Base-by-base conservation (phyloP, 1,140 invertebrate genomes). In the Cotesia glomerata region DNA sequence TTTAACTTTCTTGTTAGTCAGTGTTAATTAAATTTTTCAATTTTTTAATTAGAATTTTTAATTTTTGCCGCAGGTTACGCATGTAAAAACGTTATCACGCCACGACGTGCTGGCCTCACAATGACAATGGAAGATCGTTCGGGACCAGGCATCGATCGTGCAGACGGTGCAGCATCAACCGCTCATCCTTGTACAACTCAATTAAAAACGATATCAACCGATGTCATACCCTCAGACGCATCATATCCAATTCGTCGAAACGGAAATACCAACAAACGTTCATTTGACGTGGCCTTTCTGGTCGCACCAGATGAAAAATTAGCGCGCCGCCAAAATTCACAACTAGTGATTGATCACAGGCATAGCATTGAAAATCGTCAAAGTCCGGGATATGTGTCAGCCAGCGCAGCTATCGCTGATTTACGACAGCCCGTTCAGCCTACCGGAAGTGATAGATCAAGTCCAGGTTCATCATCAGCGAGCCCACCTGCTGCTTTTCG, bases 201-300 rank as follows among this genome's bases (percentile, higher is more conserved):
- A 67, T 13, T 14, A 45, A 39, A 49, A 54, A 77, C 79, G 67
- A 70, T 74, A 63, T 75, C 75, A 7, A 63, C 77, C 11, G 81
- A 71, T 45, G 78, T 79, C 0, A 74, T 82, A 13, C 79, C 84
- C 2, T 71, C 80, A 11, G 83, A 86, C 52, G 81, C 85, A 0
- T 84, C 85, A 3, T 86, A 86, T 63, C 84, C 86, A 9, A 61
- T 84, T 2, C 85, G 85, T 26, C 79, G 65, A 3, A 67, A 67
- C n/a, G 65, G 65, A 65, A 66, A 84, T 16, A 76, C 85, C 5
- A 82, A 87, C 4, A 95, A 95, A 77, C 86, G 95, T 13, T 93
- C 94, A 9, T 96, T 96, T 77, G 94, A 96, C 80, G 94, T 96
- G 0, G 95, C 95, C 1, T 96, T 96, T 74, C 84, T 96, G 4